phyloP scores from a whole-genome alignment of 2,797 vertebrate species.

The Ataeniobius toweri region DNA sequence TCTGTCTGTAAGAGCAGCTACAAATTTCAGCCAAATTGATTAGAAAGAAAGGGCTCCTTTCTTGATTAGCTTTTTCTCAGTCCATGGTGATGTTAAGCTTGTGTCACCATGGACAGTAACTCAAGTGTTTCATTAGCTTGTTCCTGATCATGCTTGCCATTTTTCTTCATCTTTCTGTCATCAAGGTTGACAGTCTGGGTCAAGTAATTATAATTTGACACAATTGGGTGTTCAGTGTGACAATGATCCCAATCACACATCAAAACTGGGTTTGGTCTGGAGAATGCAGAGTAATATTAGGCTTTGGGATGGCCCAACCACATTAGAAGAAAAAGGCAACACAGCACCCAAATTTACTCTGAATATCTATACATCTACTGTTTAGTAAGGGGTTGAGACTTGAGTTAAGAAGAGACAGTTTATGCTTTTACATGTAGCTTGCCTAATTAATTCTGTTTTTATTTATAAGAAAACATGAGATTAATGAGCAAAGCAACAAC shows the following conservation, averaged over 20 bases:
- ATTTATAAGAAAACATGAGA: constrained; percentile 4
- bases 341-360: neutral
- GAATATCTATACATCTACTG: neutral
- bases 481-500: constrained; percentile 8
- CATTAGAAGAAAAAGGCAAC: neutral
- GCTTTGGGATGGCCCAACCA: neutral
- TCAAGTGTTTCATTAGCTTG: neutral
- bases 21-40: neutral
- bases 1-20: neutral
- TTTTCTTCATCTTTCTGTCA: neutral
- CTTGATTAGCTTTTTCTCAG: neutral
- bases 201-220: neutral
- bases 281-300: neutral
- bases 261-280: neutral
- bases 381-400: neutral
- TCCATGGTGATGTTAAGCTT: neutral
- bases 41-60: neutral
- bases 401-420: no score
- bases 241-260: neutral
- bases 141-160: neutral
- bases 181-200: neutral
- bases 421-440: neutral
- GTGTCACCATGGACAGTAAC: neutral
- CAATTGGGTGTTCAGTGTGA: neutral
- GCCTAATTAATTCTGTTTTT: neutral